Evolutionary conservation across 2,888 invertebrate genomes (phyloP), one percentile per base, ranked within the genome.

Genomic region (Cerceris ruficornis): DNA sequence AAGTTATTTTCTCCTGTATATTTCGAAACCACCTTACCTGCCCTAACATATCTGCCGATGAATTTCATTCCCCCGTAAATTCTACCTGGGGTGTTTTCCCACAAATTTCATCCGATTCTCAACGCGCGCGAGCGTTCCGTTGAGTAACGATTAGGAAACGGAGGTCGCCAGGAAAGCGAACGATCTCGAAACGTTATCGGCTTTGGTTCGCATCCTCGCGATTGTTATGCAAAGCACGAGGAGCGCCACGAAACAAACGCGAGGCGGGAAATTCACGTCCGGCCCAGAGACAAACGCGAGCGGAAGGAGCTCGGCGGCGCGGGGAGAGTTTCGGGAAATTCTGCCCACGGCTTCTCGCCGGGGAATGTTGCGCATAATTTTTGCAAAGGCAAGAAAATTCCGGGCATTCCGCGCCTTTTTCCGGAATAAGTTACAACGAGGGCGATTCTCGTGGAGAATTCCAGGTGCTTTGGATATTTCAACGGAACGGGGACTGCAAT

Each of bases 101-200:
- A 58, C 66, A 75, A 75, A 80, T 83, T 80, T 61, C 64, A 65
- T 68, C 50, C 11, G 55, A 41, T 58, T 69, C 42, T 42, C 13
- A 2, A 54, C 28, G 5, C 11, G 13, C 17, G 17, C n/a, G 55
- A 50, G 66, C 52, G 73, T 81, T 81, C 70, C 72, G 82, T 75
- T 69, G 61, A 68, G 64, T 73, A 81, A 77, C 68, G 75, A 84
- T 84, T 79, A 69, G 73, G 61, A 72, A 71, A 76, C 65, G 75
- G 60, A 73, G 75, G 62, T 72, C 59, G 61, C 78, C 71, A 71
- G 81, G 15, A 67, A 68, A 14, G 14, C 69, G 66, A 81, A 72
- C 84, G 76, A 78, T 78, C 76, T 58, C 55, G 60, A 46, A 70
- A 72, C 71, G 70, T 28, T 79, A 79, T 84, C 70, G 72, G 69